Evolutionary conservation across 1,140 invertebrate species (phyloP).

Genomic region (Drosophila gunungcola): DNA sequence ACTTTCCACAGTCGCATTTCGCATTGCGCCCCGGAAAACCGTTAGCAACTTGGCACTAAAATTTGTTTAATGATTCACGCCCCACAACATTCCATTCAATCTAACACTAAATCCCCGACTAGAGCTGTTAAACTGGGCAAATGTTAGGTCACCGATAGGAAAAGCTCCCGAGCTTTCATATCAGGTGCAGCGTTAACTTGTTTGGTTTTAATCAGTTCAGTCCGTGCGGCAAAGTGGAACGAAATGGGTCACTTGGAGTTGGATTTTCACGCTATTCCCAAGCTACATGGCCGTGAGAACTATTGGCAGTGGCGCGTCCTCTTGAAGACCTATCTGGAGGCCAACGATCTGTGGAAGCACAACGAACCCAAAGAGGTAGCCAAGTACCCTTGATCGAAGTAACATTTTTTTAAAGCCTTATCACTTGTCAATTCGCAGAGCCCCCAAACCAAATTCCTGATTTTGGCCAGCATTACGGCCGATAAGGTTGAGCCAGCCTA

Average conservation of each 20-base stretch:
- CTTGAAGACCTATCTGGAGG: slow-evolving; percentile 49
- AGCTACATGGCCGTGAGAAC: slow-evolving; percentile 53
- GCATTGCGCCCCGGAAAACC: slow-evolving; percentile 1
- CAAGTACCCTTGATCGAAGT: neutral
- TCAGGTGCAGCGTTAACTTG: slow-evolving; percentile 3
- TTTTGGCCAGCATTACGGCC: slow-evolving; percentile 49
- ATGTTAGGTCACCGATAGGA: slow-evolving; percentile 44
- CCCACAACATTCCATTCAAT: slow-evolving; percentile 20
- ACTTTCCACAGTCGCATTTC: slow-evolving; percentile 46
- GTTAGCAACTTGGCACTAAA: slow-evolving; percentile 19
- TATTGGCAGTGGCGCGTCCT: slow-evolving; percentile 69
- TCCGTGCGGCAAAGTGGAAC: slow-evolving; percentile 12
- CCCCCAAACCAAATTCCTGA: slow-evolving; percentile 53
- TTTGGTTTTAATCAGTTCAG: slow-evolving; percentile 17
- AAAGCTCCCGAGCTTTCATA: slow-evolving; percentile 38
- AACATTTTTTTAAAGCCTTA: neutral
- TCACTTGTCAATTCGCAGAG: slow-evolving; percentile 10
- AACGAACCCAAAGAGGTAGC: slow-evolving; percentile 59
- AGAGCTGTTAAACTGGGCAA: slow-evolving; percentile 23
- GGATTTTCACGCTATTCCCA: slow-evolving; percentile 64
- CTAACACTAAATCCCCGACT: slow-evolving; percentile 22
- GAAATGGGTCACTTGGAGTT: slow-evolving; percentile 52
- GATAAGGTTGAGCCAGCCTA: slow-evolving; percentile 62
- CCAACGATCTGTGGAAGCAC: slow-evolving; percentile 58
- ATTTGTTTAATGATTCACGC: slow-evolving; percentile 33